phyloP scores from a whole-genome alignment of 1,140 invertebrate genomes.

The Anastrepha ludens region DNA sequence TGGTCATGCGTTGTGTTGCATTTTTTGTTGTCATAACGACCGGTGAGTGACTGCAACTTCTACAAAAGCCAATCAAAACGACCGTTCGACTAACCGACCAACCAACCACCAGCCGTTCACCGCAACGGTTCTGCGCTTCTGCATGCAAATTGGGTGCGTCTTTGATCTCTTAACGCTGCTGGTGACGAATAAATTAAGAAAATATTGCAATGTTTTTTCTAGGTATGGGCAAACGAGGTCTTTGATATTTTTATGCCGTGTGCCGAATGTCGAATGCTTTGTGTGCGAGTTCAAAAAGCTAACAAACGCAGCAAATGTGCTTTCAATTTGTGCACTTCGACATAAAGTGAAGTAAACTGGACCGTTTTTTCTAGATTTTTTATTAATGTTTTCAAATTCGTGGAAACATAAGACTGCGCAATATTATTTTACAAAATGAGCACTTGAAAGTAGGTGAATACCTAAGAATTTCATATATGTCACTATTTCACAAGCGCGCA shows the following conservation, averaged over 20 bases:
- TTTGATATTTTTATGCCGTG: conserved; percentile 53
- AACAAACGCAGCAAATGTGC: conserved; percentile 15
- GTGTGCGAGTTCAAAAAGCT: background rate
- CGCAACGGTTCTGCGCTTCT: conserved; percentile 13
- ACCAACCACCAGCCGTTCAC: background rate
- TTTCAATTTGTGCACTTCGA: conserved; percentile 24
- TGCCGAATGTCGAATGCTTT: conserved; percentile 30
- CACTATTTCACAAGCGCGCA: no score
- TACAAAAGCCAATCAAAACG: conserved; percentile 12
- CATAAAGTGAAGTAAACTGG: background rate
- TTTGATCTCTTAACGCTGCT: conserved; percentile 52
- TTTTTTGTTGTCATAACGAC: background rate
- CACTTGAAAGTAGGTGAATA: no score
- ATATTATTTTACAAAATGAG: no score
- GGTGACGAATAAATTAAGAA: conserved; percentile 52
- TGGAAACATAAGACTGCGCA: background rate
- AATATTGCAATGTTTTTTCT: conserved; percentile 42
- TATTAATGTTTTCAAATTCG: background rate
- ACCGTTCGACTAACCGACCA: background rate
- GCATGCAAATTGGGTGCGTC: conserved; percentile 51
- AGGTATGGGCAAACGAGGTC: conserved; percentile 42
- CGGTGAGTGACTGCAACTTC: background rate
- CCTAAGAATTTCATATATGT: no score
- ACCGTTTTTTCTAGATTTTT: background rate
- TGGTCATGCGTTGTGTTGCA: conserved; percentile 36